These are phyloP conservation scores for Parthenolecanium corni DNA, from an alignment of 2,888 invertebrate species.

Conservation along the genomic window DNA sequence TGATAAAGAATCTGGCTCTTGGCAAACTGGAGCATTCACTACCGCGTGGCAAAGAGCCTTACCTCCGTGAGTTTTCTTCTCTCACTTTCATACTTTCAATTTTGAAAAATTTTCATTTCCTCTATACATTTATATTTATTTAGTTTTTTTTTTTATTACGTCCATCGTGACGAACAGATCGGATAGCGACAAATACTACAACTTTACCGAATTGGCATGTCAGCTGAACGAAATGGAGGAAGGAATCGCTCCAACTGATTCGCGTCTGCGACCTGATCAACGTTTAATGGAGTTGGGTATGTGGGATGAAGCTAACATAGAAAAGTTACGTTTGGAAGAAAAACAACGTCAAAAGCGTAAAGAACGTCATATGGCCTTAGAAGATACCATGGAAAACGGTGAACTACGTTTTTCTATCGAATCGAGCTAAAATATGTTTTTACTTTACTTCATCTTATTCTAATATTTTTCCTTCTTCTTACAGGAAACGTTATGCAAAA, in stretches of 20 bases:
- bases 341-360: conserved; percentile 74
- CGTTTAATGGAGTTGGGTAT: conserved; percentile 89
- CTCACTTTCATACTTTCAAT: not conserved
- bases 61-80: conserved; percentile 49
- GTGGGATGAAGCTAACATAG: conserved; percentile 82
- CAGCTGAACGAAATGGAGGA: conserved; percentile 92
- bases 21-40: conserved; percentile 79
- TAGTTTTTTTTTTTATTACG: not conserved
- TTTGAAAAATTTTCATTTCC: not conserved
- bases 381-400: conserved; percentile 52
- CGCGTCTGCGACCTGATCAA: conserved; percentile 86
- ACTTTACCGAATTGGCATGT: conserved; percentile 87
- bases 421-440: no score
- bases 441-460: not conserved
- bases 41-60: conserved; percentile 75
- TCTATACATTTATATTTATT: not conserved
- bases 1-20: conserved; percentile 67
- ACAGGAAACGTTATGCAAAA: conserved; percentile 36
- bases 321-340: conserved; percentile 81
- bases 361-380: conserved; percentile 63
- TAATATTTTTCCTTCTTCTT: not conserved
- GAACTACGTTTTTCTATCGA: conserved; percentile 30
- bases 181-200: conserved; percentile 67
- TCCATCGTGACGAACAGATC: conserved; percentile 43
- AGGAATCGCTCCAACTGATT: conserved; percentile 89